These are phyloP conservation scores for Heteromormyrus szaboi DNA, from an alignment of 2,797 vertebrate genomes.

Conservation along the genomic window DNA sequence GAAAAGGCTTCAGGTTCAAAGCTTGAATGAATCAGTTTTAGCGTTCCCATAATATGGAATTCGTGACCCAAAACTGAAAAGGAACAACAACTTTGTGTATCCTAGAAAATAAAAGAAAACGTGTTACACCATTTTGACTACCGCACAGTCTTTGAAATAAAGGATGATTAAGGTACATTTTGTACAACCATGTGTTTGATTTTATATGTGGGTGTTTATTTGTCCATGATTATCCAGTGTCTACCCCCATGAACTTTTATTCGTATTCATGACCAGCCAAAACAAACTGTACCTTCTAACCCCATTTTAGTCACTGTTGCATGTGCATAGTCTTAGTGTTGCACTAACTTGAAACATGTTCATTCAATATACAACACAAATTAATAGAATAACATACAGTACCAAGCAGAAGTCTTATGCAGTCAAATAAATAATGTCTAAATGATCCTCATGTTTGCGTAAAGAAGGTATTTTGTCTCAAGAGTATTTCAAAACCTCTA, in stretches of 20 bases:
- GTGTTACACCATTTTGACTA: neutral
- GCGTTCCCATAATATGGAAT: neutral
- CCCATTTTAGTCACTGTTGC: neutral
- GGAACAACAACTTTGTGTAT: neutral
- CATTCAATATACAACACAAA: neutral
- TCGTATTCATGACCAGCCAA: conserved; percentile 7
- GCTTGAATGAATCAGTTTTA: neutral
- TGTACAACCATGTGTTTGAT: conserved; percentile 8
- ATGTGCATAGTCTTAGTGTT: neutral
- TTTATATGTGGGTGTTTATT: conserved; percentile 7
- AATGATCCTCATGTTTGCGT: neutral
- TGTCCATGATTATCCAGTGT: neutral
- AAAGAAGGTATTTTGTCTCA: neutral
- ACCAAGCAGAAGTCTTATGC: neutral
- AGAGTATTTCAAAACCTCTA: neutral
- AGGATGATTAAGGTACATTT: neutral
- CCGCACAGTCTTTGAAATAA: neutral
- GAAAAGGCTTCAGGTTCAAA: conserved; percentile 7
- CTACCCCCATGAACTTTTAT: conserved; percentile 1
- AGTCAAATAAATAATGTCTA: neutral
- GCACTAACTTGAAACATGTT: neutral
- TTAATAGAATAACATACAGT: neutral
- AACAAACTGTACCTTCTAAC: conserved; percentile 13
- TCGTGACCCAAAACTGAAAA: neutral
- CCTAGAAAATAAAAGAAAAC: neutral